Conservation (phyloP, 2,888 invertebrate genomes). For the Spisula subtruncata region DNA sequence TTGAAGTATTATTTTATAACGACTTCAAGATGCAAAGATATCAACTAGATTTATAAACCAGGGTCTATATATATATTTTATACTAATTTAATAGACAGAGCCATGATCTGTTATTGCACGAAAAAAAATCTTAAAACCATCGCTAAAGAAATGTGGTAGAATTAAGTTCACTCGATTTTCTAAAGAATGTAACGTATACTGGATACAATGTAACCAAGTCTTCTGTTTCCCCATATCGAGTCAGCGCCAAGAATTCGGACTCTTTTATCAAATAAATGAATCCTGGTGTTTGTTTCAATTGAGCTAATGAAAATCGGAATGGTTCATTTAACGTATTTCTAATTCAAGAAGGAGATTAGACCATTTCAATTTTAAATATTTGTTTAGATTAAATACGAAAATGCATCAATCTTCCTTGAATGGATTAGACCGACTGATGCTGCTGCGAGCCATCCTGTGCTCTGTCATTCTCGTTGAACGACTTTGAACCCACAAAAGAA, state of each 20-base stretch:
- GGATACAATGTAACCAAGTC: constrained; percentile 24
- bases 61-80: neutral
- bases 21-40: constrained; percentile 5
- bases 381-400: constrained; percentile 7
- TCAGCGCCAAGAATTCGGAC: constrained; percentile 33
- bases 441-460: neutral
- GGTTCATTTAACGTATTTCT: constrained; percentile 39
- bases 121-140: neutral
- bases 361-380: constrained; percentile 18
- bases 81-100: neutral
- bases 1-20: constrained; percentile 14
- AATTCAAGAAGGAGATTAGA: constrained; percentile 12
- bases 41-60: neutral
- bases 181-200: neutral
- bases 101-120: neutral
- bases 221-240: constrained; percentile 18
- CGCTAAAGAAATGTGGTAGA: neutral
- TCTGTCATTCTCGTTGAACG: neutral
- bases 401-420: constrained; percentile 3
- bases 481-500: neutral
- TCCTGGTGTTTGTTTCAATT: constrained; percentile 51
- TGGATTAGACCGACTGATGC: neutral
- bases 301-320: constrained; percentile 38
- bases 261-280: constrained; percentile 50
- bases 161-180: neutral